Conservation (phyloP, 1,140 invertebrate species). For the Uloborus diversus region DNA sequence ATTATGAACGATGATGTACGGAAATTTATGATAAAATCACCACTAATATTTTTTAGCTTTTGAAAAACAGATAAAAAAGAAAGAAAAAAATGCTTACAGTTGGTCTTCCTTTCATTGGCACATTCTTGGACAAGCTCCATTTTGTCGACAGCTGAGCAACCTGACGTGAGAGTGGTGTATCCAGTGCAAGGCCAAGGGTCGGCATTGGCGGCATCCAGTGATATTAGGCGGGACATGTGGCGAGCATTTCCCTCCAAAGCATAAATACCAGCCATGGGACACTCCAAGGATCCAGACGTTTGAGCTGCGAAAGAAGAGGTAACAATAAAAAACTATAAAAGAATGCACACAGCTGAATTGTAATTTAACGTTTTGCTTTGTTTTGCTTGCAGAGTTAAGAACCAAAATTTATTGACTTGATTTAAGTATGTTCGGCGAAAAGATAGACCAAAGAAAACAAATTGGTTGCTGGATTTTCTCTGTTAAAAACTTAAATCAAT, state of each 20-base stretch:
- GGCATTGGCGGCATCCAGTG: slow-evolving; percentile 3
- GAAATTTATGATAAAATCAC: too few species aligned
- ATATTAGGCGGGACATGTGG: slow-evolving; percentile 34
- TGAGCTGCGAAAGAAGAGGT: slow-evolving; percentile 6
- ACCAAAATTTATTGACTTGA: too few species aligned
- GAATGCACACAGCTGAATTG: too few species aligned
- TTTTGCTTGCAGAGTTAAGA: too few species aligned
- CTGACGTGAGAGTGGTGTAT: slow-evolving; percentile 36
- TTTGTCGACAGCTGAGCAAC: slow-evolving; percentile 48
- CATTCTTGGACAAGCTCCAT: slow-evolving; percentile 50
- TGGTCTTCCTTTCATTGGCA: slow-evolving; percentile 18
- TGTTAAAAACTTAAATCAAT: too few species aligned
- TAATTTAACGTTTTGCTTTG: too few species aligned
- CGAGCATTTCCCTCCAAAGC: slow-evolving; percentile 28
- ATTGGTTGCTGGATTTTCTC: too few species aligned
- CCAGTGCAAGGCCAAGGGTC: slow-evolving; percentile 23
- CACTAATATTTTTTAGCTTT: too few species aligned
- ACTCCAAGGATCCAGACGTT: slow-evolving; percentile 32
- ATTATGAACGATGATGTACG: too few species aligned
- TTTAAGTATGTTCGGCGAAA: too few species aligned
- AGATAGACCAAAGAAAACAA: too few species aligned
- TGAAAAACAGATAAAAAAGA: neutral
- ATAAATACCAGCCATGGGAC: slow-evolving; percentile 52
- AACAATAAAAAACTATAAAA: neutral
- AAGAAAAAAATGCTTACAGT: slow-evolving; percentile 21